Evolutionary conservation across 2,113 vertebrate species (phyloP).

Genomic region (Crotalus tigris): DNA sequence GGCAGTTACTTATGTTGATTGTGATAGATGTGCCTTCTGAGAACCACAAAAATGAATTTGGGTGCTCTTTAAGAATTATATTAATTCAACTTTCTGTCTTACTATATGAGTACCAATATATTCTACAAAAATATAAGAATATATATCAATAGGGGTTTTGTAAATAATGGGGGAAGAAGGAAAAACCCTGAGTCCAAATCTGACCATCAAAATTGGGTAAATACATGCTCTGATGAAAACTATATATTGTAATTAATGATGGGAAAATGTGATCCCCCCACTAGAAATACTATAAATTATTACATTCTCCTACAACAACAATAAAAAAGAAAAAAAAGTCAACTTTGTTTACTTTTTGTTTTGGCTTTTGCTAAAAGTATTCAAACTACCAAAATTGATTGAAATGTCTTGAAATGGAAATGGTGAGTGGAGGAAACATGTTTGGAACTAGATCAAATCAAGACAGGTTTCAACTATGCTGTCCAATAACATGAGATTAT

Average conservation of each 20-base stretch:
- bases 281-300: neutral
- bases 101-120: neutral
- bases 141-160: neutral
- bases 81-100: neutral
- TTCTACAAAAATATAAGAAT: neutral
- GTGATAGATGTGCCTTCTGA: neutral
- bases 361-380: slow-evolving; percentile 3
- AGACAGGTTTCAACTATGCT: slow-evolving; percentile 39
- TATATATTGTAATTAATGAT: neutral
- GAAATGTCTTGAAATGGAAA: slow-evolving; percentile 52
- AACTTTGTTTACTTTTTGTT: neutral
- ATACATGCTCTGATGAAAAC: neutral
- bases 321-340: neutral
- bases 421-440: slow-evolving; percentile 51
- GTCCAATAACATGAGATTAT: slow-evolving; percentile 54
- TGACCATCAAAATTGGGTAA: neutral
- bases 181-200: neutral
- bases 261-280: neutral
- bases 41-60: neutral
- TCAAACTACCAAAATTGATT: slow-evolving; percentile 22
- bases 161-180: neutral
- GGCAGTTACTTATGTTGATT: neutral
- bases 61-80: neutral
- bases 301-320: neutral
- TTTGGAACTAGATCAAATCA: slow-evolving; percentile 62